These are phyloP conservation scores for Acanthosepion pharaonis DNA, from an alignment of 2,888 invertebrate genomes.

Conservation along the genomic window DNA sequence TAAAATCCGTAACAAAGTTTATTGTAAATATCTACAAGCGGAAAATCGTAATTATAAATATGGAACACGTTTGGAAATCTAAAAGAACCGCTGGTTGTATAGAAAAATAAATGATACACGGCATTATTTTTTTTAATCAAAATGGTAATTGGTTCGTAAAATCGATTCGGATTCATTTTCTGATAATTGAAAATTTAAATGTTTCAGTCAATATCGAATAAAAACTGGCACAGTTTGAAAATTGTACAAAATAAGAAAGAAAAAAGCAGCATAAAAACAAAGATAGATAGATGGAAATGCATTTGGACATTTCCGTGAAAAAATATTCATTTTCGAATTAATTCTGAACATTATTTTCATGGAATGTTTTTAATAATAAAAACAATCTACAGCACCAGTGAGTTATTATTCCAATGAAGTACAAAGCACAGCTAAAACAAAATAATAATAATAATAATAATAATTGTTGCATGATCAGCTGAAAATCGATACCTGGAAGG, in stretches of 20 bases:
- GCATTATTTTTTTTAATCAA: not conserved
- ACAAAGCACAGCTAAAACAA: not conserved
- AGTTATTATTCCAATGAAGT: not conserved
- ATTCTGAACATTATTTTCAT: not conserved
- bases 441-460: no score
- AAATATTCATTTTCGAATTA: not conserved
- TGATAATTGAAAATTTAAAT: conserved; percentile 33
- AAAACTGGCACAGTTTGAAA: not conserved
- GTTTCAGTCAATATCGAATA: not conserved
- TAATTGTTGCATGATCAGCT: no score
- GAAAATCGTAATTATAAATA: no score
- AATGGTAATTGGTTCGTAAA: not conserved
- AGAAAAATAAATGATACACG: not conserved
- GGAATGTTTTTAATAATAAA: not conserved
- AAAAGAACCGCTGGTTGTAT: no score
- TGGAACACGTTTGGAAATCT: no score
- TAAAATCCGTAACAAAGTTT: no score
- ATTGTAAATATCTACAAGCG: no score
- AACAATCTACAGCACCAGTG: not conserved
- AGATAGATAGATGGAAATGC: not conserved
- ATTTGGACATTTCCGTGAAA: not conserved
- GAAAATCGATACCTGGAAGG: no score
- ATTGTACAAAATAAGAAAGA: not conserved
- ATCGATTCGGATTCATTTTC: not conserved
- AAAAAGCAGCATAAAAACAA: not conserved